Conservation (phyloP, 2,888 invertebrate genomes). For the Eristalinus sepulchralis region DNA sequence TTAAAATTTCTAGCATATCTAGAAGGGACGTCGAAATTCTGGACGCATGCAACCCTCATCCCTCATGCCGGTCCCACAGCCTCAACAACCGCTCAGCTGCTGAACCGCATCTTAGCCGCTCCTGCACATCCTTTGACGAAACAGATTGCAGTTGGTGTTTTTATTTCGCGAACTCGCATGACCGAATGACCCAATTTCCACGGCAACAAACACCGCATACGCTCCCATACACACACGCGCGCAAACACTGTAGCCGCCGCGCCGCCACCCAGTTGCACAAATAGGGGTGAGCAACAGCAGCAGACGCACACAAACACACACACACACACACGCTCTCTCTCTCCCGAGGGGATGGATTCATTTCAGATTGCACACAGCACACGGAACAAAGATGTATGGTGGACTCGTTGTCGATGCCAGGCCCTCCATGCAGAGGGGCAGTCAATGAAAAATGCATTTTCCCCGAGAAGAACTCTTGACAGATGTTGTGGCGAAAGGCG, state of each 20-base stretch:
- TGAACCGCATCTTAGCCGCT: background rate
- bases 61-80: background rate
- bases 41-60: background rate
- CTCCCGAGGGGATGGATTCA: background rate
- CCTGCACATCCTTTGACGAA: conserved; percentile 42
- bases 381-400: background rate
- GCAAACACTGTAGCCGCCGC: background rate
- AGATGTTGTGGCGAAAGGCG: conserved; percentile 23
- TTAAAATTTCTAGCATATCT: background rate
- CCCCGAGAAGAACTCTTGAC: conserved; percentile 26
- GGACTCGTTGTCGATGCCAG: background rate
- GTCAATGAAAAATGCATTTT: conserved; percentile 32
- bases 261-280: conserved; percentile 3
- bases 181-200: conserved; percentile 80
- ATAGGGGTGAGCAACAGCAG: background rate
- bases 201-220: conserved; percentile 46
- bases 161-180: conserved; percentile 74
- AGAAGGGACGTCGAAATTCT: background rate
- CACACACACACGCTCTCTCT: background rate
- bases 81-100: background rate
- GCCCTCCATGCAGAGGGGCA: background rate
- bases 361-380: background rate
- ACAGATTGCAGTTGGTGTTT: conserved; percentile 26
- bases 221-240: background rate
- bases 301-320: background rate